These are phyloP conservation scores for Aplodontia rufa DNA, from an alignment of 2,113 vertebrate species.

Conservation along the genomic window DNA sequence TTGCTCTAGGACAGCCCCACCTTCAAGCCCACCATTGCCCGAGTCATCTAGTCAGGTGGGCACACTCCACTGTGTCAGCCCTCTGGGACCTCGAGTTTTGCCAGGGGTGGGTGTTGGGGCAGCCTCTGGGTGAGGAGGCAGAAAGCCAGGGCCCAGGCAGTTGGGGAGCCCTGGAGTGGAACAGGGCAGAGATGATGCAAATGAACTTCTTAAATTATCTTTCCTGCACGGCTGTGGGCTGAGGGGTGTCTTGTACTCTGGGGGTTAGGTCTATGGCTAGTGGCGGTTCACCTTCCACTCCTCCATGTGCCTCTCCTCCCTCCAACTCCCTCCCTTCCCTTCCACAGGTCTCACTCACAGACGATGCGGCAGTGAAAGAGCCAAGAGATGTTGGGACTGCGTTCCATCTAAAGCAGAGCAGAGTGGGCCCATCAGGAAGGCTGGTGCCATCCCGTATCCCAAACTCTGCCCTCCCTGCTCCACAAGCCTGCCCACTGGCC, in stretches of 20 bases:
- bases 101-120: background rate
- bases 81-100: constrained; percentile 17
- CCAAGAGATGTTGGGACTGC: constrained; percentile 98
- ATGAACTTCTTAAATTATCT: constrained; percentile 74
- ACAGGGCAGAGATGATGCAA: constrained; percentile 75
- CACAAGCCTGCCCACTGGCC: background rate
- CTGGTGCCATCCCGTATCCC: background rate
- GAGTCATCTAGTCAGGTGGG: background rate
- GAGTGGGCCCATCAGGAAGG: background rate
- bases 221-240: constrained; percentile 69
- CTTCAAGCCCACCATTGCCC: background rate
- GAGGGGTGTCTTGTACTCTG: background rate
- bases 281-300: background rate
- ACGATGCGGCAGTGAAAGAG: constrained; percentile 95
- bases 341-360: constrained; percentile 87
- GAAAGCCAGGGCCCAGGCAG: constrained; percentile 35
- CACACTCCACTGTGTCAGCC: background rate
- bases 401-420: constrained; percentile 91
- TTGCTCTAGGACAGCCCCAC: background rate
- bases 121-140: constrained; percentile 45
- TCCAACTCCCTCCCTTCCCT: background rate
- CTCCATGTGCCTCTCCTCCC: background rate
- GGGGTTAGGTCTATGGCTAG: background rate
- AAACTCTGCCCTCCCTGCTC: background rate
- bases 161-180: constrained; percentile 66